Conservation (phyloP, 2,797 vertebrate genomes). For the Enteromius radiatus region DNA sequence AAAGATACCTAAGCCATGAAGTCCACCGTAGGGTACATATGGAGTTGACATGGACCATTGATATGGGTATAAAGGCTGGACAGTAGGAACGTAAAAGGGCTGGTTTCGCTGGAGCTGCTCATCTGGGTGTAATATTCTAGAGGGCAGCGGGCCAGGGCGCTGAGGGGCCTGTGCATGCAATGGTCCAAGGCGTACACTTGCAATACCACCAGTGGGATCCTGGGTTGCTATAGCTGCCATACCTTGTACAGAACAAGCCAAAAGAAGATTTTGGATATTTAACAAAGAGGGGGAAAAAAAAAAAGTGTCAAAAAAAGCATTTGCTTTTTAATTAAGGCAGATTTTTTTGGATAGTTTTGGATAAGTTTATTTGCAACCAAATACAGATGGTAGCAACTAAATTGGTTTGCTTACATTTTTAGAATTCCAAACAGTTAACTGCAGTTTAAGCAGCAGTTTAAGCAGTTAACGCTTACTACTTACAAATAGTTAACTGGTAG, state of each 20-base stretch:
- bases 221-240: slow-evolving; percentile 61
- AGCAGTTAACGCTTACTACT: too few species aligned
- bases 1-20: slow-evolving; percentile 72
- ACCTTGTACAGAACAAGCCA: slow-evolving; percentile 41
- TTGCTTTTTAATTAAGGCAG: not conserved
- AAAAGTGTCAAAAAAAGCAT: not conserved
- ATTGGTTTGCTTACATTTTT: not conserved
- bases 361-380: not conserved
- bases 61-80: slow-evolving; percentile 74
- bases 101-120: slow-evolving; percentile 69
- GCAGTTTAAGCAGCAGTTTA: not conserved
- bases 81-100: slow-evolving; percentile 77
- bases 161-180: slow-evolving; percentile 51
- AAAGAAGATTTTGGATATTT: not conserved
- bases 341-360: not conserved
- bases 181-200: slow-evolving; percentile 54
- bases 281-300: too few species aligned
- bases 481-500: too few species aligned
- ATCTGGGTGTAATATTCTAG: slow-evolving; percentile 62
- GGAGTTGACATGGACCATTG: slow-evolving; percentile 76
- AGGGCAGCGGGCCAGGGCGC: slow-evolving; percentile 38
- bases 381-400: not conserved
- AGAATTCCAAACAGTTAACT: not conserved
- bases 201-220: slow-evolving; percentile 52
- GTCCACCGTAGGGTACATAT: slow-evolving; percentile 75